phyloP scores from a whole-genome alignment of 2,113 vertebrate genomes.

The Nematolebias whitei region DNA sequence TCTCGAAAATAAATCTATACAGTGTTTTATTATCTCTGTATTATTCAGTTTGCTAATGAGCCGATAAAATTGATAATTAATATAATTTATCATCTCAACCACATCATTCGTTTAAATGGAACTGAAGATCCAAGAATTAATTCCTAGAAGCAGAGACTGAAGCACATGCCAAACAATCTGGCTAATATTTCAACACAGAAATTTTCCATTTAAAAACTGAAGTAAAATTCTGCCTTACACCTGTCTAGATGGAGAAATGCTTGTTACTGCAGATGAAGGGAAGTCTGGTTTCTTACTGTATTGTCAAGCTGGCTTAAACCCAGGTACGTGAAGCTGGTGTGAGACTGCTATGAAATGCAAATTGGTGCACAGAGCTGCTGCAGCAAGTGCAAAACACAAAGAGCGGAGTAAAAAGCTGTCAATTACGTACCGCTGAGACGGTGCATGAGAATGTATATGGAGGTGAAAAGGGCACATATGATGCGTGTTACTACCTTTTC shows the following conservation, averaged over 20 bases:
- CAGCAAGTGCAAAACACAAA: conserved; percentile 34
- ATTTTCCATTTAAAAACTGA: too few relatives aligned
- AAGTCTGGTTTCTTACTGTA: not conserved
- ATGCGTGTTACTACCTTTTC: conserved; percentile 12
- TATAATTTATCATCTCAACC: not conserved
- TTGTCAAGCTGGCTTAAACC: not conserved
- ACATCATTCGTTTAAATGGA: conserved; percentile 5
- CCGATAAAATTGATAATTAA: not conserved
- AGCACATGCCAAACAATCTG: not conserved
- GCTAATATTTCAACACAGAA: conserved; percentile 4
- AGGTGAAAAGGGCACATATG: conserved; percentile 15
- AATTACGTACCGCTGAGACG: conserved; percentile 24
- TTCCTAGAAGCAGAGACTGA: not conserved
- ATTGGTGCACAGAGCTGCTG: conserved; percentile 43
- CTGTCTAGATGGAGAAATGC: conserved; percentile 3
- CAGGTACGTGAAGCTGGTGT: conserved; percentile 47
- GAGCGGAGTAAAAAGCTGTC: conserved; percentile 31
- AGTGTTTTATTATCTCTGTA: not conserved
- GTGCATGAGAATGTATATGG: conserved; percentile 16
- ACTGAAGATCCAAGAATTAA: not conserved
- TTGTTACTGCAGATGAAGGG: not conserved
- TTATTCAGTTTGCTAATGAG: not conserved
- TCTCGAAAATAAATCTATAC: not conserved
- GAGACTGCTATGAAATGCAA: conserved; percentile 44
- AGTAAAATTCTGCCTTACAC: too few relatives aligned